Evolutionary conservation across 2,797 vertebrate species (phyloP).

Genomic region (Phaenicophaeus curvirostris): DNA sequence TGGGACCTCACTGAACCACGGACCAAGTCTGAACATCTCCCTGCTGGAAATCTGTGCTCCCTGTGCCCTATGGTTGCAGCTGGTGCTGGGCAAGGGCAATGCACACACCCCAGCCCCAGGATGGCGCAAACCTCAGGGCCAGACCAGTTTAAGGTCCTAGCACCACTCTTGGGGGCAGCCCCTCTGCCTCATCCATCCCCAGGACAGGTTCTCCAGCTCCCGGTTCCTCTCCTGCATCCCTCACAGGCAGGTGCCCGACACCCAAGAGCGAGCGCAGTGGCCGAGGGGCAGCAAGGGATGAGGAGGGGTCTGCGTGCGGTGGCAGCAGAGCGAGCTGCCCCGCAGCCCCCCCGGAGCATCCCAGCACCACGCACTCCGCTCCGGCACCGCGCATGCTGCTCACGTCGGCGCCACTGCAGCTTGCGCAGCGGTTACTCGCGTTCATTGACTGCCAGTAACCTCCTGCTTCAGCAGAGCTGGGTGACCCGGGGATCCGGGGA

Average conservation of each 20-base stretch:
- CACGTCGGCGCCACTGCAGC: constrained; percentile 62
- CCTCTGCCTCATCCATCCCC: neutral
- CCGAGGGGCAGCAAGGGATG: neutral
- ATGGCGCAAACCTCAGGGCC: neutral
- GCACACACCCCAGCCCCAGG: neutral
- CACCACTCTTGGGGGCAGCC: fast-evolving
- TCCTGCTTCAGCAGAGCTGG: neutral
- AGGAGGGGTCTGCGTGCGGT: neutral
- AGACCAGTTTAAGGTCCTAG: fast-evolving
- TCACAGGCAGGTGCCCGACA: fast-evolving
- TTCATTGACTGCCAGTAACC: constrained; percentile 76
- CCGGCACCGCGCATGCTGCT: constrained; percentile 42
- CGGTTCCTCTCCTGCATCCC: fast-evolving
- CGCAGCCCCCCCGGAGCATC: neutral
- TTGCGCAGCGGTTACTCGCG: constrained; percentile 67
- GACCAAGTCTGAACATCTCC: neutral
- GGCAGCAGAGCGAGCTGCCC: neutral
- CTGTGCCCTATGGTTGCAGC: neutral
- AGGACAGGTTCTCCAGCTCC: neutral
- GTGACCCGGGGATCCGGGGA: neutral
- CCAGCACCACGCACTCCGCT: neutral
- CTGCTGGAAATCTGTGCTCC: fast-evolving
- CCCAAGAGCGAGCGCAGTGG: fast-evolving
- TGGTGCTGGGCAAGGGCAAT: fast-evolving
- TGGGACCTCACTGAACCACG: fast-evolving